Evolutionary conservation across 2,113 vertebrate genomes (phyloP), one percentile per base, ranked within the genome.

Genomic region (Chroicocephalus ridibundus): DNA sequence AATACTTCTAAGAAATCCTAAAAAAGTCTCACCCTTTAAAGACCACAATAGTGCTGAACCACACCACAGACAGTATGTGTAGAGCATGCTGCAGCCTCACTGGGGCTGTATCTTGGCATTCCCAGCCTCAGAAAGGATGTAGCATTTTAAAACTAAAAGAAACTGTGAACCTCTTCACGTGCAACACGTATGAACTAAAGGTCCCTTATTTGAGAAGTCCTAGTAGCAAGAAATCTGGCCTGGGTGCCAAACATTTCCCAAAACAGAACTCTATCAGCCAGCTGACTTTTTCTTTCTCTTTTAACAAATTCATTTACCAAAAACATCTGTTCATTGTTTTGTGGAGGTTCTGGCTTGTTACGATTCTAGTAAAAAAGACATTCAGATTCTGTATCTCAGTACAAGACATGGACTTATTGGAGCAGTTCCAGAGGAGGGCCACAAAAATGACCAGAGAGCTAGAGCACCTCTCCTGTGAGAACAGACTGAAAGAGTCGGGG

Each of bases 61-160:
- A 66, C n/a, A 49, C 13, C 27, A 49, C 0, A 51, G 19, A 49
- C 15, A 0, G 4, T 8, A 11, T 40, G 26, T 21, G 7, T 27
- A 57, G 20, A 87, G 10, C 12, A 34, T 32, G 13, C 2, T 61
- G 29, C 66, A 36, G 12, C 9, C 17, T n/a, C 27, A 24, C 7
- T 44, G 31, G 5, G 17, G 1, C 1, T 49, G 1, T 27, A 49
- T 46, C 27, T 54, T 64, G 27, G 4, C 9, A 26, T 78, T 75
- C n/a, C 9, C 16, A 58, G 10, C 2, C 5, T 54, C 31, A 83
- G 55, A 87, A 47, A 93, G 5, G 10, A 40, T 40, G 40, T 40
- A 64, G 25, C 15, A 68, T 82, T 40, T 78, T 11, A 36, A 89
- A 32, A 62, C 18, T 11, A 29, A 38, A 82, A 62, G 14, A 71